A percentile compares a stretch with the other conserved stretches of the same genome.
phyloP scores from a whole-genome alignment of 2,888 invertebrate species.

The Lordiphosa fenestrarum region DNA sequence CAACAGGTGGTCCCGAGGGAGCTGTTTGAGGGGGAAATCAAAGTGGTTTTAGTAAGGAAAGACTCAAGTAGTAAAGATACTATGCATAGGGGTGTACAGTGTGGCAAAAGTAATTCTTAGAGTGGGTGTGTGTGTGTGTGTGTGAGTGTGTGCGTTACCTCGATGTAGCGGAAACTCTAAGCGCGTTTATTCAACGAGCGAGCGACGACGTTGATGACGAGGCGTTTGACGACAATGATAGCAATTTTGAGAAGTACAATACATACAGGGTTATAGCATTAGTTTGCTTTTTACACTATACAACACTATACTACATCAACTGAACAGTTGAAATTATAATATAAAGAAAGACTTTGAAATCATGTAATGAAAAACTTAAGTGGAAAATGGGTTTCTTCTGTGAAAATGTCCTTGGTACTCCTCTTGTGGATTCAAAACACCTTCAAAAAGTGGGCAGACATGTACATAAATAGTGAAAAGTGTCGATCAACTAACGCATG shows the following conservation, averaged over 20 bases:
- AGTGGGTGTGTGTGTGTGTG: slow-evolving; percentile 10
- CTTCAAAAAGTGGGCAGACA: no score
- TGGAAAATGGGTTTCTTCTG: no score
- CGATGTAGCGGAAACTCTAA: slow-evolving; percentile 80
- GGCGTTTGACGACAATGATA: slow-evolving; percentile 63
- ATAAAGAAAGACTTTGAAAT: not conserved
- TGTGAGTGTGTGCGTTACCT: slow-evolving; percentile 65
- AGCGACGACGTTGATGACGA: slow-evolving; percentile 39
- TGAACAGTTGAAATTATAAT: not conserved
- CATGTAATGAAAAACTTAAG: not conserved
- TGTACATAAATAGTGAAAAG: no score
- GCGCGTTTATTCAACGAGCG: slow-evolving; percentile 62
- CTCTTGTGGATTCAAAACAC: no score
- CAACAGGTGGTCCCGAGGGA: slow-evolving; percentile 96
- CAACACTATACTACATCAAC: not conserved
- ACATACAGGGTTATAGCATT: slow-evolving; percentile 57
- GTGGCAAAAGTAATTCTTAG: not conserved
- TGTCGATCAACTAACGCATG: no score
- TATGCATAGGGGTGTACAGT: not conserved
- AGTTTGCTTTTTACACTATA: slow-evolving; percentile 40
- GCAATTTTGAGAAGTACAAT: slow-evolving; percentile 60
- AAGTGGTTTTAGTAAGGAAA: not conserved
- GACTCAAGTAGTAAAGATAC: no score
- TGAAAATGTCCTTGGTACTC: no score
- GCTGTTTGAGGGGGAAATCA: slow-evolving; percentile 82